phyloP scores from a whole-genome alignment of 2,797 vertebrate species.

The Champsocephalus esox region DNA sequence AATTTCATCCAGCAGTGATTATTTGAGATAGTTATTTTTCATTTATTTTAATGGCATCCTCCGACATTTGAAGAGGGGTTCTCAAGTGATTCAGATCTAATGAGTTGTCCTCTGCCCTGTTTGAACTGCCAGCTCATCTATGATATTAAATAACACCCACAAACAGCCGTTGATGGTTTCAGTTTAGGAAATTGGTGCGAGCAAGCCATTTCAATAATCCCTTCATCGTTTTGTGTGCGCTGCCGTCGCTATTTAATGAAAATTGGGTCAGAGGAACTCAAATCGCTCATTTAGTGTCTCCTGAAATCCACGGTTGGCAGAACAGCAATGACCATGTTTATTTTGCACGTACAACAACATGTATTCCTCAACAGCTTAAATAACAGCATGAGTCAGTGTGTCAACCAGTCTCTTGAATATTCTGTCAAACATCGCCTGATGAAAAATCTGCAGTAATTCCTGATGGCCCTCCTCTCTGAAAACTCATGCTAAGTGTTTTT shows the following conservation, averaged over 20 bases:
- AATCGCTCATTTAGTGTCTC: constrained; percentile 25
- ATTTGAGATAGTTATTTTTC: constrained; percentile 6
- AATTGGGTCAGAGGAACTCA: constrained; percentile 30
- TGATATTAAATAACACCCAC: constrained; percentile 25
- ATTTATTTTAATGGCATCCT: constrained; percentile 20
- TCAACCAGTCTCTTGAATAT: constrained; percentile 17
- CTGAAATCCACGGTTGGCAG: constrained; percentile 16
- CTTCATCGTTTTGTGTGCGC: constrained; percentile 22
- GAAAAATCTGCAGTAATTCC: constrained; percentile 10
- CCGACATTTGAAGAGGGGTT: constrained; percentile 30
- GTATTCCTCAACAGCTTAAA: constrained; percentile 35
- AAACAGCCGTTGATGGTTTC: constrained; percentile 28
- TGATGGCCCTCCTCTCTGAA: constrained; percentile 3
- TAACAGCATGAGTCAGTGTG: constrained; percentile 43
- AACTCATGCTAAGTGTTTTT: background rate
- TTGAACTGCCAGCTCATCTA: constrained; percentile 8
- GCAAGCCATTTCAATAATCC: constrained; percentile 13
- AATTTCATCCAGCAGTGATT: constrained; percentile 17
- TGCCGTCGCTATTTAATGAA: constrained; percentile 35
- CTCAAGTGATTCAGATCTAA: constrained; percentile 12
- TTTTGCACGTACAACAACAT: constrained; percentile 12
- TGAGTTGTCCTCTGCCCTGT: constrained; percentile 16
- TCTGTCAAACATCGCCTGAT: constrained; percentile 12
- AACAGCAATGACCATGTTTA: background rate
- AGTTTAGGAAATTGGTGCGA: constrained; percentile 33